phyloP scores from a whole-genome alignment of 1,140 invertebrate species.

The Apis laboriosa region DNA sequence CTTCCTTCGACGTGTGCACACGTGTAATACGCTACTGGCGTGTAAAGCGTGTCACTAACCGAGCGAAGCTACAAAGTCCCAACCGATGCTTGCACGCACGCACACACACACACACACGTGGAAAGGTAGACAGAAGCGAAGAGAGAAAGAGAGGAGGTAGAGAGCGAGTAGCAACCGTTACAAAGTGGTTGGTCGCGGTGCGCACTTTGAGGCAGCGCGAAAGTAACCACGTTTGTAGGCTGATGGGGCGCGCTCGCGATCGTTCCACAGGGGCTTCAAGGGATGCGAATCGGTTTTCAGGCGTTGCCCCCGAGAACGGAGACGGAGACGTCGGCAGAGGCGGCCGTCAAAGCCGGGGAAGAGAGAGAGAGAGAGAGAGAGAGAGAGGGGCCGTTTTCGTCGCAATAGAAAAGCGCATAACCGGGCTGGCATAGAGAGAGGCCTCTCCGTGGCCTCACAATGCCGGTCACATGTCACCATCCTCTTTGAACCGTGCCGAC shows the following conservation, averaged over 20 bases:
- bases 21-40: not conserved
- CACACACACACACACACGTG: no score
- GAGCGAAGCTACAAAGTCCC: conserved; percentile 9
- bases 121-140: not conserved
- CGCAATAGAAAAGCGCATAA: conserved; percentile 70
- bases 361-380: no score
- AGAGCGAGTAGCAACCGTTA: conserved; percentile 7
- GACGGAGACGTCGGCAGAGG: conserved; percentile 54
- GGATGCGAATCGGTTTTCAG: conserved; percentile 58
- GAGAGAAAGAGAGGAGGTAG: not conserved
- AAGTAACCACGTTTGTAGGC: conserved; percentile 37
- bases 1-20: not conserved
- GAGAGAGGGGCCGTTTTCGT: conserved; percentile 49
- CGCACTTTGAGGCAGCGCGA: conserved; percentile 40
- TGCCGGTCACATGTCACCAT: conserved; percentile 72
- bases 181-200: conserved; percentile 38
- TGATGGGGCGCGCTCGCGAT: not conserved
- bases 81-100: not conserved
- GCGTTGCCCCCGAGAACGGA: conserved; percentile 19
- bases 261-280: conserved; percentile 21
- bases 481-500: conserved; percentile 68
- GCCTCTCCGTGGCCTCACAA: conserved; percentile 56
- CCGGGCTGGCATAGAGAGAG: conserved; percentile 59
- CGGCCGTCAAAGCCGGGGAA: conserved; percentile 56
- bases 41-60: conserved; percentile 4